Base-by-base conservation (phyloP, 1,140 invertebrate species). In the Drosophila arawakana region DNA sequence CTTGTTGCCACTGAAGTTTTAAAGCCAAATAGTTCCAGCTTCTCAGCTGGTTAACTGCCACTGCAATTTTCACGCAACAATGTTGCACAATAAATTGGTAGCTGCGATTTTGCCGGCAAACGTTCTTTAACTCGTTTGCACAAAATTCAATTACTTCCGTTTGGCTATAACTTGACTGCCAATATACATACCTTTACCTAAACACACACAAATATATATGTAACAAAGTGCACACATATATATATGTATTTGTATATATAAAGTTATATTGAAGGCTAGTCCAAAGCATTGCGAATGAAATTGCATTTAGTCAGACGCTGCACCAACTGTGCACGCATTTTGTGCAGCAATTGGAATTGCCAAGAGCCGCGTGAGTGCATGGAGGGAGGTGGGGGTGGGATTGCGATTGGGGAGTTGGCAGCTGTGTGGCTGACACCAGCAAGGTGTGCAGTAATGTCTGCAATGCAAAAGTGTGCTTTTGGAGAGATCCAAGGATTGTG, bases 281-380 rank as follows among this genome's bases (percentile, higher is more conserved):
- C 25, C 21, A 18, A 30, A 61, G 44, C 13, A 43, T 52, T 25
- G 30, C 34, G 58, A 30, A 30, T 44, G 68, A 88, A 86, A 86
- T 86, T 86, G 83, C 84, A 86, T 86, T 86, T 83, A 74, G 83
- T 66, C 80, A 88, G 66, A 52, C 76, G 50, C 11, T 46, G 80
- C 73, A 60, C 76, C 83, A 86, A 88, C 84, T 83, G 84, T 82
- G 73, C 62, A 88, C 76, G 83, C 84, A 88, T 88, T 89, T 86
- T 88, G 74, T 86, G 83, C 75, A 77, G 70, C 59, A 50, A 65
- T 61, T 83, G 58, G 35, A 77, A 62, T 68, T 62, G 54, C 50
- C 34, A 66, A 61, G n/a, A 18, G 62, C 7, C n/a, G 10, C 0
- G 9, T 18, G 10, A 4, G 59, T 2, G 57, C 1, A 7, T 55